Evolutionary conservation across 2,888 invertebrate species (phyloP).

Genomic region (Anaspis maculata): DNA sequence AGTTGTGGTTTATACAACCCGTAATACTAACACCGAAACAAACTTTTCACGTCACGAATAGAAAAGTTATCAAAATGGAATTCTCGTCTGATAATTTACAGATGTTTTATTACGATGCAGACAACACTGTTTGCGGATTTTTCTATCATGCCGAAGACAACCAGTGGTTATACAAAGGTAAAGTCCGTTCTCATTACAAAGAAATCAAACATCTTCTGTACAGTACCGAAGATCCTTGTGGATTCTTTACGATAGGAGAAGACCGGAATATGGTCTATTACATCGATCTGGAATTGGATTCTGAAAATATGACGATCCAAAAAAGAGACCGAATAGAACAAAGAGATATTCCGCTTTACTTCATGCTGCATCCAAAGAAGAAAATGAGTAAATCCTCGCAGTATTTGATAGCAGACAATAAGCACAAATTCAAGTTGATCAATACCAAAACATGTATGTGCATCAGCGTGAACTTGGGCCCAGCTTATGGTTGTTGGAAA

Average conservation of each 20-base stretch:
- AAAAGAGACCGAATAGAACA: slow-evolving; percentile 55
- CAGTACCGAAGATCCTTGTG: slow-evolving; percentile 36
- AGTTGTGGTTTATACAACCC: slow-evolving; percentile 52
- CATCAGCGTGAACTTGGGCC: slow-evolving; percentile 57
- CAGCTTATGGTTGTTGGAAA: slow-evolving; percentile 51
- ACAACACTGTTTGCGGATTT: slow-evolving; percentile 47
- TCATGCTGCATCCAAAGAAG: slow-evolving; percentile 19
- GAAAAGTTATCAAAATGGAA: slow-evolving; percentile 45
- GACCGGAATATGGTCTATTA: slow-evolving; percentile 55
- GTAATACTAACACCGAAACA: slow-evolving; percentile 45
- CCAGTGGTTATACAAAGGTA: slow-evolving; percentile 51
- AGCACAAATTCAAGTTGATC: slow-evolving; percentile 62
- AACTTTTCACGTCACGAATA: too few species aligned
- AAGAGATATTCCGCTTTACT: slow-evolving; percentile 49
- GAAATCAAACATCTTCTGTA: slow-evolving; percentile 51
- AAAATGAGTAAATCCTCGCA: slow-evolving; percentile 18
- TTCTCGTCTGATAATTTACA: slow-evolving; percentile 49
- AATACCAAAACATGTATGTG: slow-evolving; percentile 57
- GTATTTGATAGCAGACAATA: slow-evolving; percentile 54
- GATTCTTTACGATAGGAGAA: slow-evolving; percentile 50
- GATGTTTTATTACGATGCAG: slow-evolving; percentile 49
- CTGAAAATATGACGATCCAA: background rate
- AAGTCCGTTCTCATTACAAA: slow-evolving; percentile 53
- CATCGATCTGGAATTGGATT: slow-evolving; percentile 6
- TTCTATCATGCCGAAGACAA: slow-evolving; percentile 37